Evolutionary conservation across 2,113 vertebrate genomes (phyloP).

Genomic region (Spermophilus dauricus): DNA sequence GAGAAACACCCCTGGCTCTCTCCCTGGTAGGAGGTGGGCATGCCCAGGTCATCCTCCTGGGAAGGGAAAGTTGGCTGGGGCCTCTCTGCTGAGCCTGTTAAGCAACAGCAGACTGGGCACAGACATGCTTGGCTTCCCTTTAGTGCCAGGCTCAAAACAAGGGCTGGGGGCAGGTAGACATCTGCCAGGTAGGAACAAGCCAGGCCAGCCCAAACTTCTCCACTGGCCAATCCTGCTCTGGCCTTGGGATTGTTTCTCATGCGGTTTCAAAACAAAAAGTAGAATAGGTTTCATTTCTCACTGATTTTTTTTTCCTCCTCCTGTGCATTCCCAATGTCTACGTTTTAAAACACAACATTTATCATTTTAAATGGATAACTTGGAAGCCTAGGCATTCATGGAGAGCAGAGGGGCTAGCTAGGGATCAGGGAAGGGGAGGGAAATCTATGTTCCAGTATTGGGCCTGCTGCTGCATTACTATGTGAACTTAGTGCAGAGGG

Average conservation of each 20-base stretch:
- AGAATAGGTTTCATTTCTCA: constrained; percentile 4
- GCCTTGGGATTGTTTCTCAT: background rate
- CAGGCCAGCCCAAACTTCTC: background rate
- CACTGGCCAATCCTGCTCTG: background rate
- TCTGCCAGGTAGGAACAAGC: constrained; percentile 54
- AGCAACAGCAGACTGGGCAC: constrained; percentile 44
- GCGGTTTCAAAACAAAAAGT: background rate
- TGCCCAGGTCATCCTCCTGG: background rate
- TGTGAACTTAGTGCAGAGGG: background rate
- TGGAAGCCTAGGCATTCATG: background rate
- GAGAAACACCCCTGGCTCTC: background rate
- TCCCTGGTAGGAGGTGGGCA: background rate
- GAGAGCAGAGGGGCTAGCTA: background rate
- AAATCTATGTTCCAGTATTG: background rate
- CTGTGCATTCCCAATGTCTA: background rate
- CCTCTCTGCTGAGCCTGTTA: constrained; percentile 16
- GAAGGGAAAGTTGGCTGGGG: background rate
- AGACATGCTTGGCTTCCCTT: constrained; percentile 36
- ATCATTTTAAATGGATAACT: background rate
- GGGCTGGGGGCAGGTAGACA: background rate
- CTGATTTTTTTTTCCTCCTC: background rate
- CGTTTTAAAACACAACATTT: background rate
- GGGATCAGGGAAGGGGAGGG: background rate
- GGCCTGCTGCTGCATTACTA: no score
- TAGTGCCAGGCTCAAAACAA: constrained; percentile 38